Percentiles rank a stretch among this genome's conserved stretches.
phyloP scores from a whole-genome alignment of 2,113 vertebrate genomes.

The Oryzias celebensis region DNA sequence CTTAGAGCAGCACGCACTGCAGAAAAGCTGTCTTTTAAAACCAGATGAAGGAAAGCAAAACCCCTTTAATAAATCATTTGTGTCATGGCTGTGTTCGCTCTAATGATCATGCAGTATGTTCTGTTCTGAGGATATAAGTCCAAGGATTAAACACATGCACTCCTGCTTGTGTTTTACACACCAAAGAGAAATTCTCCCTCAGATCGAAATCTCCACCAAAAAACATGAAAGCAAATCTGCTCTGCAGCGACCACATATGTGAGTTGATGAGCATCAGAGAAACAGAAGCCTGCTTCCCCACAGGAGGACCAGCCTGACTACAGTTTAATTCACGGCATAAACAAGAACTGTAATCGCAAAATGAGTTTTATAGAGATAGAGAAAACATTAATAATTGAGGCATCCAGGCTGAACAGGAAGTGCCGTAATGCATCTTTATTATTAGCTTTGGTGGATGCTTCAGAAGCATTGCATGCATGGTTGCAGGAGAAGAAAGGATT shows the following conservation, averaged over 20 bases:
- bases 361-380: constrained; percentile 29
- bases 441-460: constrained; percentile 37
- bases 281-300: constrained; percentile 37
- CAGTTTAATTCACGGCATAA: constrained; percentile 39
- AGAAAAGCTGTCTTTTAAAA: too few relatives aligned
- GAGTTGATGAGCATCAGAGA: constrained; percentile 41
- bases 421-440: constrained; percentile 28
- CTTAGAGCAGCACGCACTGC: too few relatives aligned
- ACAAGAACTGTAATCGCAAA: constrained; percentile 47
- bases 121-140: not conserved
- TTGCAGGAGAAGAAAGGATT: constrained; percentile 21
- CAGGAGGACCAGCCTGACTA: constrained; percentile 27
- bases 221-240: constrained; percentile 26
- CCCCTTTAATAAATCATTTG: too few relatives aligned
- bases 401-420: constrained; percentile 35
- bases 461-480: constrained; percentile 15
- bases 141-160: not conserved
- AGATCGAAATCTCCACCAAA: constrained; percentile 21
- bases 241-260: constrained; percentile 39
- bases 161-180: not conserved
- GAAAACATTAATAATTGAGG: constrained; percentile 38
- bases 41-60: too few relatives aligned
- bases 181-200: constrained; percentile 24
- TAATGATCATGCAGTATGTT: too few relatives aligned
- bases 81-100: too few relatives aligned